A percentile compares a stretch with the other conserved stretches of the same genome.
Conservation (phyloP, 1,140 invertebrate species). For the Lordiphosa stackelbergi region DNA sequence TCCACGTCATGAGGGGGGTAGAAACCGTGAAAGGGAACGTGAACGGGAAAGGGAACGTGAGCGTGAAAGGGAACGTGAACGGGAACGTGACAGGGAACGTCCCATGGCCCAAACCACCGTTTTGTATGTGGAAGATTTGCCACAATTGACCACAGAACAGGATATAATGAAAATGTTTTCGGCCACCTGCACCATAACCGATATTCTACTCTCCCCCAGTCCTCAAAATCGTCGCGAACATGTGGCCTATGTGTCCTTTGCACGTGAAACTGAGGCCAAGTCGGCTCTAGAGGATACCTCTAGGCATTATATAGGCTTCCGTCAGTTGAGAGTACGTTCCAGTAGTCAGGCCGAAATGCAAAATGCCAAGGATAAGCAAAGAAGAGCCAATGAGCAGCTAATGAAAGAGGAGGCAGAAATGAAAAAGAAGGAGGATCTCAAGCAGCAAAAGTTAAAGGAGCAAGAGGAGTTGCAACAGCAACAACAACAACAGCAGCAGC, state of each 20-base stretch:
- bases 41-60: neutral
- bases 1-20: constrained; percentile 3
- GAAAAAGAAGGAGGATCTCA: constrained; percentile 37
- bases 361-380: constrained; percentile 77
- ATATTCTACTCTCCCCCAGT: constrained; percentile 82
- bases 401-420: constrained; percentile 64
- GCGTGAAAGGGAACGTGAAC: neutral
- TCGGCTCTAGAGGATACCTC: constrained; percentile 79
- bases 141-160: constrained; percentile 85
- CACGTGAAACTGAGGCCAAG: constrained; percentile 83
- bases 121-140: constrained; percentile 84
- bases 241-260: constrained; percentile 86
- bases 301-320: constrained; percentile 80
- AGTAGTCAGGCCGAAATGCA: constrained; percentile 79
- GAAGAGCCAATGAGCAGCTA: constrained; percentile 72
- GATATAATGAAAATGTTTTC: constrained; percentile 88
- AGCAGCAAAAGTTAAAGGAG: constrained; percentile 17
- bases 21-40: neutral
- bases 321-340: constrained; percentile 78
- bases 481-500: constrained; percentile 18
- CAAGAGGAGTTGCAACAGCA: constrained; percentile 15
- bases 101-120: constrained; percentile 77
- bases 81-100: constrained; percentile 6
- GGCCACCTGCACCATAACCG: constrained; percentile 82
- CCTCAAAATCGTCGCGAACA: constrained; percentile 79